A percentile compares a stretch with the other conserved stretches of the same genome.
Evolutionary conservation across 2,888 invertebrate genomes (phyloP).

Genomic region (Molanna angustata): DNA sequence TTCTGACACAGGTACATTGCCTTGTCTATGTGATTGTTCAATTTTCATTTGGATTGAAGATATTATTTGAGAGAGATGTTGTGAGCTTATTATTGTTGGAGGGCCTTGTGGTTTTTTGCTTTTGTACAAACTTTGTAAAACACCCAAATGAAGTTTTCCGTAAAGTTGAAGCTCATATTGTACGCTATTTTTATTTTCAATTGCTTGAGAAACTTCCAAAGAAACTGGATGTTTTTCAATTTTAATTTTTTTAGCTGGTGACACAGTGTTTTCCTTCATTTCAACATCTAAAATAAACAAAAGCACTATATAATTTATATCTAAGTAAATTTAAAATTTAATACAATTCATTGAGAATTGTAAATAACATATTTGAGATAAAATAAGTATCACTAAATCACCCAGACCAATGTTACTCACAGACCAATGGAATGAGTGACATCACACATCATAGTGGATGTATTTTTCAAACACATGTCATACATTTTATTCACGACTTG

Average conservation of each 20-base stretch:
- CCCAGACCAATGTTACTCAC: too few species aligned
- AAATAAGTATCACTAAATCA: too few species aligned
- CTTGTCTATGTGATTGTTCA: slow-evolving; percentile 41
- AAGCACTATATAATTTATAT: too few species aligned
- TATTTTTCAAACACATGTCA: too few species aligned
- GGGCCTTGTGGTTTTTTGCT: slow-evolving; percentile 49
- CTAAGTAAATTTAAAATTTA: too few species aligned
- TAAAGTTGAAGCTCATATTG: slow-evolving; percentile 49
- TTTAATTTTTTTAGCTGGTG: slow-evolving; percentile 45
- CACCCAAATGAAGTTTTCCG: slow-evolving; percentile 64
- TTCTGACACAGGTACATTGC: slow-evolving; percentile 45
- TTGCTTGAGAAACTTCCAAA: background rate
- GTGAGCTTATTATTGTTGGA: slow-evolving; percentile 62
- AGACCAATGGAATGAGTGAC: too few species aligned
- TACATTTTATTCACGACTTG: too few species aligned
- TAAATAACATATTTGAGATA: too few species aligned
- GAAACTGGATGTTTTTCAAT: slow-evolving; percentile 42
- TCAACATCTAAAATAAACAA: slow-evolving; percentile 41
- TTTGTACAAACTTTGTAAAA: slow-evolving; percentile 63
- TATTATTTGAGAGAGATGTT: slow-evolving; percentile 56
- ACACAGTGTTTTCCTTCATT: slow-evolving; percentile 40
- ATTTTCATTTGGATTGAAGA: slow-evolving; percentile 49
- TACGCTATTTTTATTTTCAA: slow-evolving; percentile 17
- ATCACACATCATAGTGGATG: too few species aligned
- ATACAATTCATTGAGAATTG: too few species aligned